Percentiles rank a stretch among this genome's conserved stretches.
phyloP scores from a whole-genome alignment of 1,140 invertebrate genomes.

The Varroa destructor region DNA sequence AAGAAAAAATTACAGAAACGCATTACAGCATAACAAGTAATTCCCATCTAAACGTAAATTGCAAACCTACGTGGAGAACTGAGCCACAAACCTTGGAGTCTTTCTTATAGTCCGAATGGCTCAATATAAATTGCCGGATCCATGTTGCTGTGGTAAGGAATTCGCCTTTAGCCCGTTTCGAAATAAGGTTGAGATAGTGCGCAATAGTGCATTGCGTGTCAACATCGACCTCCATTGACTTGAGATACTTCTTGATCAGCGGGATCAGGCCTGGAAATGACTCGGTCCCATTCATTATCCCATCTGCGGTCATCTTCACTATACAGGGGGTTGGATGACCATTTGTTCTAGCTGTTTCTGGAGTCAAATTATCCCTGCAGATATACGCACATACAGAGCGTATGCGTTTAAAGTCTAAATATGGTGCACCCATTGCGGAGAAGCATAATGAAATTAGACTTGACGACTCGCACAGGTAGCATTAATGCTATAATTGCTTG shows the following conservation, averaged over 20 bases:
- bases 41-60: no score
- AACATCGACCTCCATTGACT: constrained; percentile 83
- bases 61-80: constrained; percentile 43
- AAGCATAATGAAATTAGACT: no score
- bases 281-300: constrained; percentile 94
- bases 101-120: constrained; percentile 73
- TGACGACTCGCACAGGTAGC: no score
- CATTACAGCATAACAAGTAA: no score
- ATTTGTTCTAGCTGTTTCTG: background rate
- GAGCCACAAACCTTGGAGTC: constrained; percentile 75
- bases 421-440: no score
- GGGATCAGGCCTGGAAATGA: constrained; percentile 88
- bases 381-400: no score
- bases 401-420: no score
- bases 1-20: no score
- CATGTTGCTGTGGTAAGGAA: constrained; percentile 70
- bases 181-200: constrained; percentile 89
- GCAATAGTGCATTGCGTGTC: constrained; percentile 91
- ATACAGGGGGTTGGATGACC: constrained; percentile 31
- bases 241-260: constrained; percentile 80
- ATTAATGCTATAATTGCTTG: no score
- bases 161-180: constrained; percentile 65
- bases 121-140: constrained; percentile 75
- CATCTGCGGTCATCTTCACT: constrained; percentile 69
- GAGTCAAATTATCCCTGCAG: constrained; percentile 43